Conservation (phyloP, 2,888 invertebrate genomes). For the Uloborus plumipes region DNA sequence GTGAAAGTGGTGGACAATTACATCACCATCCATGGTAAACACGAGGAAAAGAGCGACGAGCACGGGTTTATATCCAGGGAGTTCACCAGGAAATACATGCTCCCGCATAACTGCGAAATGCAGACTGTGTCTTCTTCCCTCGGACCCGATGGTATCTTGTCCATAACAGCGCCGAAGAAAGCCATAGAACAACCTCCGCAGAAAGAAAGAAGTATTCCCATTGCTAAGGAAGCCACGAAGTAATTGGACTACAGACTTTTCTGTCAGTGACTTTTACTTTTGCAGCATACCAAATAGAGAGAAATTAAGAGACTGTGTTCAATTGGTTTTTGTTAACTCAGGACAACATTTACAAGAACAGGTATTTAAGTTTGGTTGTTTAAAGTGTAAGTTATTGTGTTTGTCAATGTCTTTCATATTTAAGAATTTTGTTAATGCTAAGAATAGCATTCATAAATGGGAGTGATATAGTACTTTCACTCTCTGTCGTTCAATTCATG, state of each 20-base stretch:
- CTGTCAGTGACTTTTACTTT: background rate
- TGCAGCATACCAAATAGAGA: background rate
- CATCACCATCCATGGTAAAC: slow-evolving; percentile 64
- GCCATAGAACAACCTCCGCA: slow-evolving; percentile 30
- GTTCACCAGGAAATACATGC: slow-evolving; percentile 63
- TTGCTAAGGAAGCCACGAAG: background rate
- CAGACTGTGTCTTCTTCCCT: slow-evolving; percentile 61
- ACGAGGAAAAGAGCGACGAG: slow-evolving; percentile 65
- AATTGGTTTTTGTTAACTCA: background rate
- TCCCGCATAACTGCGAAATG: slow-evolving; percentile 54
- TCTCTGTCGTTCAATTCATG: too few relatives aligned
- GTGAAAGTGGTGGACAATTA: slow-evolving; percentile 65
- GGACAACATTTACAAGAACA: background rate
- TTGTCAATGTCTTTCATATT: background rate
- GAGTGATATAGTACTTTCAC: too few relatives aligned
- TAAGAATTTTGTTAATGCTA: too few relatives aligned
- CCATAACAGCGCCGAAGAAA: slow-evolving; percentile 59
- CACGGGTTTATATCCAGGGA: slow-evolving; percentile 63
- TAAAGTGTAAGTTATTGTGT: background rate
- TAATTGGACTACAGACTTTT: too few relatives aligned
- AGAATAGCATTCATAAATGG: too few relatives aligned
- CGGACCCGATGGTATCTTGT: slow-evolving; percentile 59
- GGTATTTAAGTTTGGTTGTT: background rate
- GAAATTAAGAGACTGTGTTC: background rate
- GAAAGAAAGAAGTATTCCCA: slow-evolving; percentile 37